Conservation (phyloP, 2,113 vertebrate species). For the Crocuta crocuta region DNA sequence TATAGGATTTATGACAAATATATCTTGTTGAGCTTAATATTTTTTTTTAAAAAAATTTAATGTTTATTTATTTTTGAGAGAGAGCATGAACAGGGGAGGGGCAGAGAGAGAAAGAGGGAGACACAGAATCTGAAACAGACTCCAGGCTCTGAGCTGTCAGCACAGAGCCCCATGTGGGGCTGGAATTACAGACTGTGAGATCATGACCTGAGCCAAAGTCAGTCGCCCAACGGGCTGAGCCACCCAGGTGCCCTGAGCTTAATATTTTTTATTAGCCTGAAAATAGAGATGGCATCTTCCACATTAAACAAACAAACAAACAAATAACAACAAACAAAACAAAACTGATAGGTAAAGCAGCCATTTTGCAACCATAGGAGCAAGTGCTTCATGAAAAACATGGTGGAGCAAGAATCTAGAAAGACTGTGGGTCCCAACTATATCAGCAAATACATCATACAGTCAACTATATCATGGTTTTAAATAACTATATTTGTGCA, state of each 20-base stretch:
- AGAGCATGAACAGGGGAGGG: too few relatives aligned
- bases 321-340: not conserved
- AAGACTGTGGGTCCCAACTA: not conserved
- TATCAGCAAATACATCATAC: not conserved
- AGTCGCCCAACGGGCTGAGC: too few relatives aligned
- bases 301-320: constrained; percentile 70
- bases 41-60: constrained; percentile 19
- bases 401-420: not conserved
- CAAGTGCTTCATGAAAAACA: not conserved
- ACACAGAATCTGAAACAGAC: too few relatives aligned
- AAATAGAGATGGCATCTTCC: constrained; percentile 84
- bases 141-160: too few relatives aligned
- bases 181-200: too few relatives aligned
- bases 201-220: too few relatives aligned
- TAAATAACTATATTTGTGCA: not conserved
- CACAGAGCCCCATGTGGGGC: too few relatives aligned
- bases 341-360: not conserved
- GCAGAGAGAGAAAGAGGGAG: too few relatives aligned
- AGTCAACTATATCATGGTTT: not conserved
- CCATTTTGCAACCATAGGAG: not conserved
- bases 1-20: constrained; percentile 74
- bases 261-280: constrained; percentile 84
- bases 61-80: too few relatives aligned
- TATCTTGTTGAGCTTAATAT: constrained; percentile 78
- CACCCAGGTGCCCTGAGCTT: constrained; percentile 49